Evolutionary conservation across 2,113 vertebrate species (phyloP).

Genomic region (Paedocypris sp.): DNA sequence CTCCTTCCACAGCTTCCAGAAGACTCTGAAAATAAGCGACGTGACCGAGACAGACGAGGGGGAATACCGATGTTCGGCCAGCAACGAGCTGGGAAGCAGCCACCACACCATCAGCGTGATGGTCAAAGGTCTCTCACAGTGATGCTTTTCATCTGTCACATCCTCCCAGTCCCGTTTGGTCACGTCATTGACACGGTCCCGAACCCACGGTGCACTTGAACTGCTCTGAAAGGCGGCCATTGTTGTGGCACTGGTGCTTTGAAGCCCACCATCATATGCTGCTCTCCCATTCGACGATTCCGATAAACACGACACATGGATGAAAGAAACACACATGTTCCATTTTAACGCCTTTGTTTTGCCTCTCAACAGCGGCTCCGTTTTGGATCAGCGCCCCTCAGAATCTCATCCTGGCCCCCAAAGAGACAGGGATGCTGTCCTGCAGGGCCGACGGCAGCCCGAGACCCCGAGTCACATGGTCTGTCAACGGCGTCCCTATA

Average conservation of each 20-base stretch:
- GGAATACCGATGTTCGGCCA: constrained; percentile 78
- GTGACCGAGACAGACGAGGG: constrained; percentile 82
- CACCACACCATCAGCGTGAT: constrained; percentile 79
- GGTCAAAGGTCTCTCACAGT: constrained; percentile 73
- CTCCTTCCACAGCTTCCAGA: constrained; percentile 74
- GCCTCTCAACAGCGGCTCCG: constrained; percentile 68
- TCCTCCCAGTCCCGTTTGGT: background rate
- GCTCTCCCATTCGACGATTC: no score
- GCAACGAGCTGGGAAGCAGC: constrained; percentile 66
- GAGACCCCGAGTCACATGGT: constrained; percentile 80
- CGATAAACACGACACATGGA: no score
- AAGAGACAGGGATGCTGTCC: constrained; percentile 77
- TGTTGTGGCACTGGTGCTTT: no score
- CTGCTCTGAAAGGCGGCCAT: background rate
- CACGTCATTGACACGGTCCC: constrained; percentile 1
- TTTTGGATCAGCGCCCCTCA: constrained; percentile 87
- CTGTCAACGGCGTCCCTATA: constrained; percentile 77
- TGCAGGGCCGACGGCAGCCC: constrained; percentile 84
- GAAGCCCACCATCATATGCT: no score
- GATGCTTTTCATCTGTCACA: background rate
- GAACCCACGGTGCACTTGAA: background rate
- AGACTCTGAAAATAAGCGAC: constrained; percentile 76
- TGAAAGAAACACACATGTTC: no score
- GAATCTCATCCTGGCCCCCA: constrained; percentile 88
- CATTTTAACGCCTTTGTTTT: background rate